These are phyloP conservation scores for Clarias magur DNA, from an alignment of 2,113 vertebrate genomes.

Conservation along the genomic window DNA sequence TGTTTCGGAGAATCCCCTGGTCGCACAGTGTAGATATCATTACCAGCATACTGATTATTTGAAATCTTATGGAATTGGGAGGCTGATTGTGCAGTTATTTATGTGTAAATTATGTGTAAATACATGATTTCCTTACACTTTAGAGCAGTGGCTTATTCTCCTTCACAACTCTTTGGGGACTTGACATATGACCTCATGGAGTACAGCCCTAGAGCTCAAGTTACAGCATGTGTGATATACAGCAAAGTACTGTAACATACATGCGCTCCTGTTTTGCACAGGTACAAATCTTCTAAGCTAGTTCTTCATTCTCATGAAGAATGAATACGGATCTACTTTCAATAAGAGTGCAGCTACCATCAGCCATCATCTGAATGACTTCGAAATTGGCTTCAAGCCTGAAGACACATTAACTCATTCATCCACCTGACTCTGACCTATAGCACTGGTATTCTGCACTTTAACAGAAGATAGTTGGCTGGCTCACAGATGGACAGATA, in stretches of 20 bases:
- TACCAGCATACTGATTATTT: slow-evolving; percentile 47
- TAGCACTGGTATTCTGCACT: not conserved
- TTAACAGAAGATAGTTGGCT: not conserved
- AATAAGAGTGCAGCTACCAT: not conserved
- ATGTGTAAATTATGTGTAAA: not conserved
- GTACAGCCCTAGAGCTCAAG: not conserved
- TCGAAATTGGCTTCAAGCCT: not conserved
- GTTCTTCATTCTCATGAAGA: no score
- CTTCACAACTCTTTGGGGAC: not conserved
- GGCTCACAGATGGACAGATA: not conserved
- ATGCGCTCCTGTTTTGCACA: no score
- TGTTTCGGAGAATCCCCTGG: slow-evolving; percentile 42
- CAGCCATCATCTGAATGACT: not conserved
- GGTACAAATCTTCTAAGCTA: no score
- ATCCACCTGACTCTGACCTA: not conserved
- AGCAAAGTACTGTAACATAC: no score
- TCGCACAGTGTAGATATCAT: slow-evolving; percentile 54
- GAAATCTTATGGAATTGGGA: slow-evolving; percentile 29
- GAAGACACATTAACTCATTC: not conserved
- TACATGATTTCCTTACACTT: not conserved
- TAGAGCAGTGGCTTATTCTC: not conserved
- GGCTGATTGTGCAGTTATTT: slow-evolving; percentile 53
- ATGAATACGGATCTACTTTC: no score
- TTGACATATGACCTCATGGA: not conserved
- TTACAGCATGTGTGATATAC: not conserved